Conservation (phyloP, 1,140 invertebrate species). For the Drosophila navojoa region DNA sequence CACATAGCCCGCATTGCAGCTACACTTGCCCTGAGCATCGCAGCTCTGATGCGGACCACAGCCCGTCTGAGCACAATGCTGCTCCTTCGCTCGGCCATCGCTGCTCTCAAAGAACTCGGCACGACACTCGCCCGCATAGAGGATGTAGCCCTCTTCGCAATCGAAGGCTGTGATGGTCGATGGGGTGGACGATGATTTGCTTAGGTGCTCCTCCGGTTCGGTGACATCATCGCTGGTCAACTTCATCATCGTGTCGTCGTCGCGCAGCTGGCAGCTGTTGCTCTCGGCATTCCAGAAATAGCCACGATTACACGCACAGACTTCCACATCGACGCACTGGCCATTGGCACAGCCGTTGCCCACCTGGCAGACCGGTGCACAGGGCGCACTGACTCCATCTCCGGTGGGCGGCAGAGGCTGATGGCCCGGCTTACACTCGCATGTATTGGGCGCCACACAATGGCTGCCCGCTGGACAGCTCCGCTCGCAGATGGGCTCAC, state of each 20-base stretch:
- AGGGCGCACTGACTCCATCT: constrained; percentile 58
- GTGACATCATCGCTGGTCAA: constrained; percentile 20
- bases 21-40: constrained; percentile 36
- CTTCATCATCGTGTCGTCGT: not conserved
- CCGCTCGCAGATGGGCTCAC: constrained; percentile 60
- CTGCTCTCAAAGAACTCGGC: constrained; percentile 65
- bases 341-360: constrained; percentile 59
- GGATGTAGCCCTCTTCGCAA: constrained; percentile 46
- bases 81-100: constrained; percentile 26
- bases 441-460: constrained; percentile 64
- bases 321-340: constrained; percentile 54
- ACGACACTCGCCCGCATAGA: constrained; percentile 63
- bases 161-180: constrained; percentile 3
- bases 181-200: not conserved
- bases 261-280: constrained; percentile 27
- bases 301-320: constrained; percentile 52
- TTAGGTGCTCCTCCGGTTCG: constrained; percentile 15
- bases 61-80: constrained; percentile 40
- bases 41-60: constrained; percentile 61
- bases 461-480: constrained; percentile 47
- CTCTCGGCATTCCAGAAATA: constrained; percentile 46
- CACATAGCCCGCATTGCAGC: constrained; percentile 49
- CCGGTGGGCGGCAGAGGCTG: constrained; percentile 32
- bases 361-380: constrained; percentile 52
- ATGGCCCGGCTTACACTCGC: constrained; percentile 58